Evolutionary conservation across 2,113 vertebrate genomes (phyloP).

Genomic region (Tragelaphus scriptus): DNA sequence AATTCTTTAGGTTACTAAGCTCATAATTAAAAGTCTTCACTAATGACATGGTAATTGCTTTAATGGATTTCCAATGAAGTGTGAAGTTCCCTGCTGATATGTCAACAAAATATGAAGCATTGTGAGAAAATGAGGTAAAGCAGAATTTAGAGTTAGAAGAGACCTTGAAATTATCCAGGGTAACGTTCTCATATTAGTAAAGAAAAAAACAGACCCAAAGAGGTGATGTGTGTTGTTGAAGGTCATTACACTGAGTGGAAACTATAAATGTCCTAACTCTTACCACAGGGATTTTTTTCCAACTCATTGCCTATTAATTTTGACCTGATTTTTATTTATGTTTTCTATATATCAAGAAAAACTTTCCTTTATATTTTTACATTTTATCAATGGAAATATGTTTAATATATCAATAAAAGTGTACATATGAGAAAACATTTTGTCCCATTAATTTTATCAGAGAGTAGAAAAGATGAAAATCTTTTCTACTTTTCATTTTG

Average conservation of each 20-base stretch:
- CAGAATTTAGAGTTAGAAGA: conserved; percentile 30
- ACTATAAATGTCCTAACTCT: not conserved
- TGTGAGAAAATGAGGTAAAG: conserved; percentile 44
- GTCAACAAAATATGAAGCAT: conserved; percentile 73
- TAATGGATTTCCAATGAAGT: conserved; percentile 76
- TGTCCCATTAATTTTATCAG: not conserved
- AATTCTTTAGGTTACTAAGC: conserved; percentile 68
- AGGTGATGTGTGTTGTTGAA: not conserved
- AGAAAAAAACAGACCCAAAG: not conserved
- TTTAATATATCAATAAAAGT: conserved; percentile 25
- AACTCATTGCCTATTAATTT: not conserved
- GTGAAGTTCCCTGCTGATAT: conserved; percentile 74
- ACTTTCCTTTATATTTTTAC: not conserved
- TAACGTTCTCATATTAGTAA: conserved; percentile 10
- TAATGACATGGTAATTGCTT: conserved; percentile 75
- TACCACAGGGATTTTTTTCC: not conserved
- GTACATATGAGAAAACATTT: conserved; percentile 18
- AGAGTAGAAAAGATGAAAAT: conserved; percentile 19
- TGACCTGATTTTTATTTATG: conserved; percentile 30
- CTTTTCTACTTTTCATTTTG: not conserved
- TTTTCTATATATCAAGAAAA: not conserved
- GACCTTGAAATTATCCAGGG: conserved; percentile 6
- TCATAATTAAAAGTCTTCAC: conserved; percentile 75
- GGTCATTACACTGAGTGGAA: not conserved
- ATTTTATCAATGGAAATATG: not conserved